Evolutionary conservation across 2,113 vertebrate genomes (phyloP), one percentile per base, ranked within the genome.

Genomic region (Aplodontia rufa): DNA sequence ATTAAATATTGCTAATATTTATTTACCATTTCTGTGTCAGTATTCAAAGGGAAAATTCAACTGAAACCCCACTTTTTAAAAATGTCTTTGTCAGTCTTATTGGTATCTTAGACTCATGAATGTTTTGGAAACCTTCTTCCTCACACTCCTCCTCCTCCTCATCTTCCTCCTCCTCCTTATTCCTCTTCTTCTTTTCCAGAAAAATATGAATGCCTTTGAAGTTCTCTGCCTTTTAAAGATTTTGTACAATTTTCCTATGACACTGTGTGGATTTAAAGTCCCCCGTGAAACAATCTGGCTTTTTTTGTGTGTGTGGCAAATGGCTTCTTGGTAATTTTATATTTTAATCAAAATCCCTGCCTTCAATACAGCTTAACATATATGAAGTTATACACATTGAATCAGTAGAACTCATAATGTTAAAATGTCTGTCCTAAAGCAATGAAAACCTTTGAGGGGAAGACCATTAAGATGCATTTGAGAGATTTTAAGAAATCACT

Each of bases 241-340:
- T 66, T 93, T 91, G 40, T 40, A 62, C n/a, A 95, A 83, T 86
- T 93, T 30, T 17, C 17, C 30, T 82, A 26, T 87, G 12, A 81
- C 35, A 55, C 6, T 74, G 35, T 9, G 5, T 89, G 22, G 32
- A 9, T 24, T 22, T 82, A 78, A 78, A 88, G 76, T 66, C 11
- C 42, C 42, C 60, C 42, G 0, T 80, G 79, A 97, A 95, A 80
- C 40, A 6, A 47, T 53, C 24, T 89, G n/a, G 12, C 5, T 20
- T 24, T 55, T 42, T 79, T 12, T 30, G 8, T 47, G n/a, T n/a
- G n/a, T 47, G 13, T 60, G 1, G 26, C 80, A 13, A 32, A 20
- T 10, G 5, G 17, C 26, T 26, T 95, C 49, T 20, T 79, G 35
- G 51, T 37, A 72, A 35, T 3, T 42, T 42, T 68, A n/a, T 37